phyloP scores from a whole-genome alignment of 2,888 invertebrate genomes.

The Alentia gelatinosa region DNA sequence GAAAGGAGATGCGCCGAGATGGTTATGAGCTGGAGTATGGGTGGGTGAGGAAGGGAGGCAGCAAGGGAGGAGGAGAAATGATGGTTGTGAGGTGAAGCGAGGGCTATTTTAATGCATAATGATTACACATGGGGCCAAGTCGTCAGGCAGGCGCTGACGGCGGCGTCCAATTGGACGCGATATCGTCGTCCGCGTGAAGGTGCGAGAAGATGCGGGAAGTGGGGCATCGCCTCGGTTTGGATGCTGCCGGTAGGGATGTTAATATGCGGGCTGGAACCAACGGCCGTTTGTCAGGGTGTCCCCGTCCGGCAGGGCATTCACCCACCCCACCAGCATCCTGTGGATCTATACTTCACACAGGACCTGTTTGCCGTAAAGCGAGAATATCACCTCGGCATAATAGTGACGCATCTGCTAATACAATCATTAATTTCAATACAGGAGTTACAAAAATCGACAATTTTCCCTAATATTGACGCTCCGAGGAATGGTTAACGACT shows the following conservation, averaged over 20 bases:
- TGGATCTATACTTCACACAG: too few relatives aligned
- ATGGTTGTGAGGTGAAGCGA: not conserved
- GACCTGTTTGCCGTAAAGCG: too few relatives aligned
- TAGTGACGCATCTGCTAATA: too few relatives aligned
- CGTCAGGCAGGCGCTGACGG: constrained; percentile 5
- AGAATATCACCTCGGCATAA: too few relatives aligned
- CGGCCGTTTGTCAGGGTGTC: too few relatives aligned
- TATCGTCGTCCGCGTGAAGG: not conserved
- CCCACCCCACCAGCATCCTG: too few relatives aligned
- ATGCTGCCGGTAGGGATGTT: too few relatives aligned
- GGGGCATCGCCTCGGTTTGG: not conserved
- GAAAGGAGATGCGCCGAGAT: not conserved
- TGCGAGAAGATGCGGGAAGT: not conserved
- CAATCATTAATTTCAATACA: too few relatives aligned
- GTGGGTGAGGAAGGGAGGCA: not conserved
- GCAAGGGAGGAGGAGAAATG: not conserved
- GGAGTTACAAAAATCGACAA: too few relatives aligned
- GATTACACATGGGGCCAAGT: constrained; percentile 37
- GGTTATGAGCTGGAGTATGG: not conserved
- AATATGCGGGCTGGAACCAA: not conserved
- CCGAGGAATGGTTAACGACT: too few relatives aligned
- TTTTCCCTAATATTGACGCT: too few relatives aligned
- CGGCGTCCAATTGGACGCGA: not conserved
- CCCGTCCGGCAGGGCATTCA: too few relatives aligned
- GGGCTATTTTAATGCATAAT: constrained; percentile 42